Evolutionary conservation across 2,113 vertebrate genomes (phyloP).

Genomic region (Axis porcinus): DNA sequence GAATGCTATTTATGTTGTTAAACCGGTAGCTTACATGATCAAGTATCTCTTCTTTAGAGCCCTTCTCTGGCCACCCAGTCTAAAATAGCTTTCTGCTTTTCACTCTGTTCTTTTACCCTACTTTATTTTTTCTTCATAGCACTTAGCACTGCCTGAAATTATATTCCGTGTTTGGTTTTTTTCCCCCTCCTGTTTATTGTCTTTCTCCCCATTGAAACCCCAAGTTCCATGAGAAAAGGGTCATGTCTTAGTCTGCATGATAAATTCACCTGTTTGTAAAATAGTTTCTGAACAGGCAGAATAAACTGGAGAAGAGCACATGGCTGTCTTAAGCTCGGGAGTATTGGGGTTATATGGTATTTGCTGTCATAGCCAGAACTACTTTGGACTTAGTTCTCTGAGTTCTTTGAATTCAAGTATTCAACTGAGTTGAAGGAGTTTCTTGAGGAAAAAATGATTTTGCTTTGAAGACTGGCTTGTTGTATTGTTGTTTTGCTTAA

Average conservation of each 20-base stretch:
- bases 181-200: not conserved
- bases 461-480: not conserved
- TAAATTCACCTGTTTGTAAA: not conserved
- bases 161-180: not conserved
- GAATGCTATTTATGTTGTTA: not conserved
- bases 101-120: not conserved
- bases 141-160: not conserved
- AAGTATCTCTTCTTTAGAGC: not conserved
- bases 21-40: not conserved
- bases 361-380: not conserved
- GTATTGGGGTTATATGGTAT: not conserved
- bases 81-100: not conserved
- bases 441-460: not conserved
- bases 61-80: not conserved
- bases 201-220: not conserved
- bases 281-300: not conserved
- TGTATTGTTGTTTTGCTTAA: constrained; percentile 5
- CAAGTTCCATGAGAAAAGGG: not conserved
- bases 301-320: not conserved
- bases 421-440: constrained; percentile 13
- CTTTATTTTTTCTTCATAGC: not conserved
- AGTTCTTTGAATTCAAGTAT: constrained; percentile 12
- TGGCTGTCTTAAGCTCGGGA: not conserved
- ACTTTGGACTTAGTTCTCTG: not conserved
- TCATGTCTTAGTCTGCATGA: not conserved